Evolutionary conservation across 2,797 vertebrate species (phyloP).

Genomic region (Gobionotothen gibberifrons): DNA sequence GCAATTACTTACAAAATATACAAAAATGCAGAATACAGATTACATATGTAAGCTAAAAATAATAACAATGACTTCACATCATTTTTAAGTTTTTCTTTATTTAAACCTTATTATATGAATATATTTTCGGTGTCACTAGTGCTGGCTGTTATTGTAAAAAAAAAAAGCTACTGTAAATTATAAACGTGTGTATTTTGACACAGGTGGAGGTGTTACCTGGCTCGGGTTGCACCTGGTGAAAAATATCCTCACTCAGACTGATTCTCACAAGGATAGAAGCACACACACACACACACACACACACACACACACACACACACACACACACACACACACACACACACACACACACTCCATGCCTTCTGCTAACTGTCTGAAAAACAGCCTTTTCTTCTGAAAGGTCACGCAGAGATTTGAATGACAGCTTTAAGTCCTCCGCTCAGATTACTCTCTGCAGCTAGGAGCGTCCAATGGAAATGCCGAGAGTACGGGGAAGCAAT

Average conservation of each 20-base stretch:
- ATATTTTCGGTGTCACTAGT: not conserved
- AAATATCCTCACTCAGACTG: constrained; percentile 13
- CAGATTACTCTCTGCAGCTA: constrained; percentile 87
- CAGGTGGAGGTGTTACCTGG: constrained; percentile 22
- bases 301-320: constrained; percentile 9
- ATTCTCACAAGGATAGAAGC: constrained; percentile 36
- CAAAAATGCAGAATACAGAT: too few species aligned
- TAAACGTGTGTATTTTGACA: not conserved
- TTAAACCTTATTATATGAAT: too few species aligned
- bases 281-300: constrained; percentile 9
- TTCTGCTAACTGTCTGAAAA: constrained; percentile 57
- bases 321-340: constrained; percentile 14
- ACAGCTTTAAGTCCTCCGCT: constrained; percentile 93
- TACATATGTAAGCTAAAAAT: too few species aligned
- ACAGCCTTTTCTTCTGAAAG: constrained; percentile 88
- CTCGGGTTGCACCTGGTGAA: not conserved
- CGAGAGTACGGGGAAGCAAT: constrained; percentile 89
- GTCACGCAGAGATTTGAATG: constrained; percentile 95
- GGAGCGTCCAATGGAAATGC: constrained; percentile 85
- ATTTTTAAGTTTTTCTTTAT: too few species aligned
- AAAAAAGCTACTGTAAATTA: not conserved
- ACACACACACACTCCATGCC: constrained; percentile 28
- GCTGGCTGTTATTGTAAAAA: constrained; percentile 9
- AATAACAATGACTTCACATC: too few species aligned
- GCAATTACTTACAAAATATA: too few species aligned